Percentiles rank a stretch among this genome's conserved stretches.
phyloP scores from a whole-genome alignment of 2,888 invertebrate genomes.

The Drosophila paramelanica region DNA sequence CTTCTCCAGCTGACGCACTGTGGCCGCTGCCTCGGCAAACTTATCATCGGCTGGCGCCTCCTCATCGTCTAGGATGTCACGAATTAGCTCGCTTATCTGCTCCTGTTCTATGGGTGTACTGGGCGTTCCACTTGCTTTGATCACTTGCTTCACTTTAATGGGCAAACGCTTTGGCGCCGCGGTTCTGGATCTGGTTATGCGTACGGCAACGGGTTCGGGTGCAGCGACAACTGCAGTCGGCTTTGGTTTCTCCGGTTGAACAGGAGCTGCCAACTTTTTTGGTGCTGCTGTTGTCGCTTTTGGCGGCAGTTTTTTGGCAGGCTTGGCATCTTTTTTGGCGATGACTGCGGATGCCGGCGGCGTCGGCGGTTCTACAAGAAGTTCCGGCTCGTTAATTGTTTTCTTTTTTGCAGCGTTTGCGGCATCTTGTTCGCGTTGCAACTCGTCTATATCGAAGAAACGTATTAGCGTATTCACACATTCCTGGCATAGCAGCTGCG shows the following conservation, averaged over 20 bases:
- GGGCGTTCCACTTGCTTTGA: not conserved
- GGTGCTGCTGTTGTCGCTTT: not conserved
- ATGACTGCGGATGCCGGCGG: not conserved
- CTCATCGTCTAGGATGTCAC: slow-evolving; percentile 60
- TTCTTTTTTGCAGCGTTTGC: slow-evolving; percentile 15
- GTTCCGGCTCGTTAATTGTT: not conserved
- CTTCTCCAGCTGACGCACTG: slow-evolving; percentile 29
- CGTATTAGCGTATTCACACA: slow-evolving; percentile 80
- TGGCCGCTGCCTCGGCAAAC: slow-evolving; percentile 20
- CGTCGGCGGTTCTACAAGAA: too few species aligned
- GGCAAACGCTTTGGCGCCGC: slow-evolving; percentile 6
- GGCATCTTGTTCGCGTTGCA: slow-evolving; percentile 53
- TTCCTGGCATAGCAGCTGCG: slow-evolving; percentile 71
- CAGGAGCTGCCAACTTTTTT: slow-evolving; percentile 2
- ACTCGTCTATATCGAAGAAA: slow-evolving; percentile 77
- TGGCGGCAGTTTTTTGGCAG: not conserved
- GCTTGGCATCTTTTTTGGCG: not conserved
- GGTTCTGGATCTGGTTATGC: slow-evolving; percentile 7
- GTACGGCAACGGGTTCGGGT: slow-evolving; percentile 4
- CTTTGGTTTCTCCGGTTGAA: not conserved
- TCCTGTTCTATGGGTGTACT: slow-evolving; percentile 49
- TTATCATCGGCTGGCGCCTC: slow-evolving; percentile 25
- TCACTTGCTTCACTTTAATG: not conserved
- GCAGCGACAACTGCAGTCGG: not conserved
- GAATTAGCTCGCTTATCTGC: slow-evolving; percentile 50